Base-by-base conservation (phyloP, 2,797 vertebrate genomes). In the Eulemur coronatus region DNA sequence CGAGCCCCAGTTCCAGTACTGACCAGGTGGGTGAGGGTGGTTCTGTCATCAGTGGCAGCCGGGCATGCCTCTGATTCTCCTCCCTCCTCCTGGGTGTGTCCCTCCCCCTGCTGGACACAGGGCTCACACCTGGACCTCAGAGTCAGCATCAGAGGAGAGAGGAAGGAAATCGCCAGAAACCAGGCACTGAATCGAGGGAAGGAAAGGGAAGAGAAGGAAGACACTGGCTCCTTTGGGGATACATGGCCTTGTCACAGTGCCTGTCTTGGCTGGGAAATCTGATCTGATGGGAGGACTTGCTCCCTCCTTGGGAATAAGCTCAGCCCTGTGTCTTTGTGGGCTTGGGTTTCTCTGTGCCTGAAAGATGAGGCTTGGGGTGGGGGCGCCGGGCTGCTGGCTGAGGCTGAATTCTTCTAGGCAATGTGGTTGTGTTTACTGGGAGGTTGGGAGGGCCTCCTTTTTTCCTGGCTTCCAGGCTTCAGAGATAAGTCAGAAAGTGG, bases 391-490 rank as follows among this genome's bases (percentile, higher is more conserved):
- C 50, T 63, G 52, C 80, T 35, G 22, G 86, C 63, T 26, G 72
- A 72, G 78, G 91, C 55, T 28, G 87, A 81, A 95, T 85, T 92
- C 79, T 88, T 96, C 79, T 59, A 93, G 91, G 97, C 96, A 95
- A 95, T 96, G 94, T 97, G 97, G 78, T 97, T 96, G 91, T 96
- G 96, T 97, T 97, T 96, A 94, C 94, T 15, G 95, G 82, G 88
- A 89, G 59, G 95, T 88, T 73, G 28, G 41, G 92, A 93, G 92
- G 61, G 41, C 63, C 67, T 73, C 30, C 4, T 0, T 80, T 94
- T 84, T 57, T 75, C 4, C 79, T 12, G 69, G 91, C 85, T 93
- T 97, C 88, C 41, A 70, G 87, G 90, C 89, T 94, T 55, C 24
- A 7, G 78, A 96, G 97, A 94, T 97, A 90, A 92, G 67, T 81